Evolutionary conservation across 2,113 vertebrate species (phyloP).

Genomic region (Poeciliopsis turrubarensis): DNA sequence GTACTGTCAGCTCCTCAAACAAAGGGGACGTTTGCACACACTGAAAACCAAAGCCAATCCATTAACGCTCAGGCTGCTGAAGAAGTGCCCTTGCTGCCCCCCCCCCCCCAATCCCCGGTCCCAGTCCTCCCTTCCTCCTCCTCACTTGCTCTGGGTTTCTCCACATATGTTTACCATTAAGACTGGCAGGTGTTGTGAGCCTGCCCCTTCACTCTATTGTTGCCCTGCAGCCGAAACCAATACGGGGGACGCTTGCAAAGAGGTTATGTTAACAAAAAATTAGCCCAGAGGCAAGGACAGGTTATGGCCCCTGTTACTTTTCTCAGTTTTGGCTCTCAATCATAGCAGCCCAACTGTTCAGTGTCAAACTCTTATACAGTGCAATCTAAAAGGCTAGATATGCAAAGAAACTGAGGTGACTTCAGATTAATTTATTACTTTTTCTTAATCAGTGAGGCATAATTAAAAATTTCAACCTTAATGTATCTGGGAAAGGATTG

Average conservation of each 20-base stretch:
- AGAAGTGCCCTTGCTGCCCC: slow-evolving; percentile 28
- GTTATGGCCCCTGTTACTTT: neutral
- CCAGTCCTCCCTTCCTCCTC: slow-evolving; percentile 21
- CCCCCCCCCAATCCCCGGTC: neutral
- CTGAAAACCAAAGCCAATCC: slow-evolving; percentile 18
- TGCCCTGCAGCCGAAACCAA: slow-evolving; percentile 59
- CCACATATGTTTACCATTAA: slow-evolving; percentile 79
- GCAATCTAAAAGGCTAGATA: neutral
- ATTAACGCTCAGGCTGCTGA: slow-evolving; percentile 34
- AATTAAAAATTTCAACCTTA: neutral
- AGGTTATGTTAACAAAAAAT: slow-evolving; percentile 49
- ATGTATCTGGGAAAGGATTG: neutral
- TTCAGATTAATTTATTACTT: neutral
- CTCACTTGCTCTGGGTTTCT: slow-evolving; percentile 44
- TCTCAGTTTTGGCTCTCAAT: slow-evolving; percentile 5
- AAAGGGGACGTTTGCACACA: slow-evolving; percentile 1
- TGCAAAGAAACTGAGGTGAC: neutral
- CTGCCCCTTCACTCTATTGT: slow-evolving; percentile 67
- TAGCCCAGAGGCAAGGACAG: slow-evolving; percentile 35
- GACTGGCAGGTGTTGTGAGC: slow-evolving; percentile 78
- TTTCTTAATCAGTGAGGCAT: neutral
- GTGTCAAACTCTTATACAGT: slow-evolving; percentile 15
- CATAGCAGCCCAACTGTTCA: slow-evolving; percentile 3
- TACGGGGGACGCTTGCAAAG: slow-evolving; percentile 51
- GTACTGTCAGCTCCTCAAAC: slow-evolving; percentile 2